phyloP scores from a whole-genome alignment of 1,140 invertebrate species.

The Leptoteleia sp. region DNA sequence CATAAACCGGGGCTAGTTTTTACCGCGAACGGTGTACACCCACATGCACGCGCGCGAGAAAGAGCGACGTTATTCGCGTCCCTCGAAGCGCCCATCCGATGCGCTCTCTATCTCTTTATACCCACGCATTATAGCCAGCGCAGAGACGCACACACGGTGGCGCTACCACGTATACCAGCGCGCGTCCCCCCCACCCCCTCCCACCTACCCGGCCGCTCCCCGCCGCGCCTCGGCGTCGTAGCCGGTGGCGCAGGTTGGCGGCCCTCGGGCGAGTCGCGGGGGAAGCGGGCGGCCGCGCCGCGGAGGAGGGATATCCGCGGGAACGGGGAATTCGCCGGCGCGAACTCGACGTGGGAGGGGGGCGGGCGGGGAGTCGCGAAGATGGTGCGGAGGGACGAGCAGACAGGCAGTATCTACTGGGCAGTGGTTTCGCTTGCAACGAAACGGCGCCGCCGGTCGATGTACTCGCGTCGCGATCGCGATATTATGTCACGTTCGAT shows the following conservation, averaged over 20 bases:
- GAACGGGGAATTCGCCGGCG: constrained; percentile 69
- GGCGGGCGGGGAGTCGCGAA: constrained; percentile 63
- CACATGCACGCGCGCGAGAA: constrained; percentile 7
- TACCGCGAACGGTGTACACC: constrained; percentile 23
- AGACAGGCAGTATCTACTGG: constrained; percentile 76
- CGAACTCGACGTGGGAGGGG: constrained; percentile 63
- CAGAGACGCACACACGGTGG: constrained; percentile 41
- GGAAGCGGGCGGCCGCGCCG: constrained; percentile 34
- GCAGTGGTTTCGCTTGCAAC: constrained; percentile 72
- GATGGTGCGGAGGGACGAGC: constrained; percentile 61
- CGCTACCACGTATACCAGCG: constrained; percentile 35
- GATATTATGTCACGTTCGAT: constrained; percentile 68
- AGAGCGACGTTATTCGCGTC: constrained; percentile 20
- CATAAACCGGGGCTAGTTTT: constrained; percentile 55
- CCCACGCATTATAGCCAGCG: constrained; percentile 31
- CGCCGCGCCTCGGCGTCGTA: constrained; percentile 25
- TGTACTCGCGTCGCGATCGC: constrained; percentile 54
- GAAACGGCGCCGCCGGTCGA: constrained; percentile 31
- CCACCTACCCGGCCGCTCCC: neutral
- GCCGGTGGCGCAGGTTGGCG: constrained; percentile 68
- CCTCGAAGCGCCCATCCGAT: constrained; percentile 10
- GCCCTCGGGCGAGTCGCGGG: constrained; percentile 68
- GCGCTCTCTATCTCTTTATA: constrained; percentile 48
- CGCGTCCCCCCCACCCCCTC: constrained; percentile 7
- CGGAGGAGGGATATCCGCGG: constrained; percentile 56